These are phyloP conservation scores for Bombus affinis DNA, from an alignment of 1,140 invertebrate species.

Conservation along the genomic window DNA sequence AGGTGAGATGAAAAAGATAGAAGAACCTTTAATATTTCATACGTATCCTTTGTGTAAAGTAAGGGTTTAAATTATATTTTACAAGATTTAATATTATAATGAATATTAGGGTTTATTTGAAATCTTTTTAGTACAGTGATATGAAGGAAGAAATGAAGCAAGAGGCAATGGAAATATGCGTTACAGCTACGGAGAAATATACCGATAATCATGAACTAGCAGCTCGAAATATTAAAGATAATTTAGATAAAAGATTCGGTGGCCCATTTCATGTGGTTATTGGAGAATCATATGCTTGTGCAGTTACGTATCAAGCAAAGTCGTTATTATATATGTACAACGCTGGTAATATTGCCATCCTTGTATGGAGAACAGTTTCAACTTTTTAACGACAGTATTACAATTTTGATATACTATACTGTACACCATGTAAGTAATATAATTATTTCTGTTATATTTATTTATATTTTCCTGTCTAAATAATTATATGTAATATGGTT, in stretches of 20 bases:
- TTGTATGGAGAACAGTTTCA: constrained; percentile 90
- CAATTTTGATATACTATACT: not conserved
- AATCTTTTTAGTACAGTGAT: constrained; percentile 87
- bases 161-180: constrained; percentile 94
- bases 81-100: not conserved
- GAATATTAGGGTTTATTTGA: not conserved
- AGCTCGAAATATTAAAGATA: constrained; percentile 95
- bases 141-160: constrained; percentile 95
- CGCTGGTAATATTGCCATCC: constrained; percentile 93
- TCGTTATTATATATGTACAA: constrained; percentile 96
- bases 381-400: constrained; percentile 51
- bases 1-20: constrained; percentile 78
- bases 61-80: constrained; percentile 19
- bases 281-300: constrained; percentile 96
- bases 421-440: not conserved
- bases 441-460: not conserved
- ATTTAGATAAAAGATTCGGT: constrained; percentile 97
- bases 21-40: constrained; percentile 76
- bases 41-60: constrained; percentile 80
- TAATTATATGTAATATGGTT: not conserved
- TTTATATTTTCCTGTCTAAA: not conserved
- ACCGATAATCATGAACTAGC: constrained; percentile 89
- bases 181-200: constrained; percentile 96
- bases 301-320: constrained; percentile 94
- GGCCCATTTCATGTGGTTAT: constrained; percentile 96